Evolutionary conservation across 2,113 vertebrate genomes (phyloP), one percentile per base, ranked within the genome.

Genomic region (Cercopithecus mona): DNA sequence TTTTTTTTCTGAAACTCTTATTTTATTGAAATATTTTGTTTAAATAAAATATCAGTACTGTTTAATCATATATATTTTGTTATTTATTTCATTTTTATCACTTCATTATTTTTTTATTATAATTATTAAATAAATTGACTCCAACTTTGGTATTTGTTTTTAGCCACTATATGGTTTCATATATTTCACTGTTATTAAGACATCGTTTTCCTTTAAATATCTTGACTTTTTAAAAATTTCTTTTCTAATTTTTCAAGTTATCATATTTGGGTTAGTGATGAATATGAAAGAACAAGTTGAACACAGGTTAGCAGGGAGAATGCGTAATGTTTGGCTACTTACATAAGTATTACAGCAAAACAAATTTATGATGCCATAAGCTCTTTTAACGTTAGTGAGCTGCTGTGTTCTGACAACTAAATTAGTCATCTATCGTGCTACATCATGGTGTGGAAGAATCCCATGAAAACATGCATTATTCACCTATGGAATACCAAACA

Each of bases 321-420:
- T 88, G 86, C 97, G 20, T 86, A 96, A 97, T 90, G 8, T 92
- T 97, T 93, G 93, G 32, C 50, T 96, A 73, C 75, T 95, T 96
- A 97, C 66, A 90, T 83, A 97, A 97, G 97, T 96, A 89, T 79
- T 93, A 75, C 52, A 89, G 50, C 80, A 89, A 98, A 97, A 92
- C 40, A 76, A 96, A 95, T 43, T 38, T 73, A 76, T 94, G 14
- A 97, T 97, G 95, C 96, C 85, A 64, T 72, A 89, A 97, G 25
- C 35, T 78, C 78, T 70, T 93, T n/a, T 73, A 85, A 98, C 97
- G 85, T 17, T 70, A 50, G 94, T 70, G 18, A 96, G 16, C 35
- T 97, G 43, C 1, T 0, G 30, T 96, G 55, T 79, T 97, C 84
- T 97, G 80, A 94, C 17, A 52, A 80, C 66, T 66, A 81, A 50